Evolutionary conservation across 2,888 invertebrate genomes (phyloP).

Genomic region (Drosophila anomalata): DNA sequence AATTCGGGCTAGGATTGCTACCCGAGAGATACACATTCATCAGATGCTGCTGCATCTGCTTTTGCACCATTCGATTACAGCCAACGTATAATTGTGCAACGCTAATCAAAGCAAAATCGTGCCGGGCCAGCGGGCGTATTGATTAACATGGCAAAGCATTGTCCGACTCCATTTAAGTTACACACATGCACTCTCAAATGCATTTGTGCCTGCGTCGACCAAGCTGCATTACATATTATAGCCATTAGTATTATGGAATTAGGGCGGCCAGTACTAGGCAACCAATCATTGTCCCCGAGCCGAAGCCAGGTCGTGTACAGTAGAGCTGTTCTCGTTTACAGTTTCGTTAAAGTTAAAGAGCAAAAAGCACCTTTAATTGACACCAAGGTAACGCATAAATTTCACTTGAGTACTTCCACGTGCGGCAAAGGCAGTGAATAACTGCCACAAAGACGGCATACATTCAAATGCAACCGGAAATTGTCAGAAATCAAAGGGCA

Average conservation of each 20-base stretch:
- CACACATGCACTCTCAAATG: constrained; percentile 6
- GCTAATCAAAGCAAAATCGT: constrained; percentile 53
- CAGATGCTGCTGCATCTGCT: constrained; percentile 15
- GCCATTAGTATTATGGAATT: constrained; percentile 41
- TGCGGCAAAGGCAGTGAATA: constrained; percentile 16
- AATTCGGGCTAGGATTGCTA: constrained; percentile 17
- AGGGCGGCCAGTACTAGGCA: constrained; percentile 2
- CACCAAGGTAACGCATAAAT: constrained; percentile 41
- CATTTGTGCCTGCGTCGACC: constrained; percentile 24
- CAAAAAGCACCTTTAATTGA: constrained; percentile 44
- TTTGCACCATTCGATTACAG: constrained; percentile 39
- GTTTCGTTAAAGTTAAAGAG: constrained; percentile 35
- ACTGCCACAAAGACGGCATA: constrained; percentile 4
- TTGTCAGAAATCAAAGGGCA: constrained; percentile 24
- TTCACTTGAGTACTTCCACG: constrained; percentile 7
- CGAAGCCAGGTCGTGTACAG: constrained; percentile 6
- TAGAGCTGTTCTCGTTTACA: constrained; percentile 14
- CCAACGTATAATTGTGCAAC: constrained; percentile 44
- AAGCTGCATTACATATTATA: constrained; percentile 27
- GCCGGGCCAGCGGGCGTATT: constrained; percentile 33
- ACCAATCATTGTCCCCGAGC: constrained; percentile 14
- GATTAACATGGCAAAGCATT: constrained; percentile 38
- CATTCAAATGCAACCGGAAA: constrained; percentile 53
- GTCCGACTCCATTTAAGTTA: constrained; percentile 7
- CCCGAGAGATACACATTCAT: constrained; percentile 13